Conservation (phyloP, 2,797 vertebrate species). For the Fratercula arctica region DNA sequence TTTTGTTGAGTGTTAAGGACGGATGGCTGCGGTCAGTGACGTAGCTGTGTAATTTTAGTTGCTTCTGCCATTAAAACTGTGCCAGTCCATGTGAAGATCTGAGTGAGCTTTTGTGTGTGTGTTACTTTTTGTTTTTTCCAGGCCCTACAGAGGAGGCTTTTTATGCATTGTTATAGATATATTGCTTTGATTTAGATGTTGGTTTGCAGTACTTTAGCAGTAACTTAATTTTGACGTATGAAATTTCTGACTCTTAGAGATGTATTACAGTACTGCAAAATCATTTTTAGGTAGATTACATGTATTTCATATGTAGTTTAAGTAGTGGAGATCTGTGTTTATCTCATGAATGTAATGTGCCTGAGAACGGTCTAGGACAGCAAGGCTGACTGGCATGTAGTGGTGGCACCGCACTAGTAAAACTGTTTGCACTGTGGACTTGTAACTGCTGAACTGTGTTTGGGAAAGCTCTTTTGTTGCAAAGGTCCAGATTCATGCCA, state of each 20-base stretch:
- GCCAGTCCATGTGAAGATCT: not conserved
- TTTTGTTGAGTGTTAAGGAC: not conserved
- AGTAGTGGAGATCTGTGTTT: not conserved
- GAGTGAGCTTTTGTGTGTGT: not conserved
- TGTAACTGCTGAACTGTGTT: not conserved
- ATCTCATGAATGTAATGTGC: not conserved
- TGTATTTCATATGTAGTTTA: not conserved
- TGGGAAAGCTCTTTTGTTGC: not conserved
- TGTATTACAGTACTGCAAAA: not conserved
- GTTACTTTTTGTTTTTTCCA: not conserved
- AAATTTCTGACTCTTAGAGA: not conserved
- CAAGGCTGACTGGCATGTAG: not conserved
- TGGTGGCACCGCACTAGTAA: not conserved
- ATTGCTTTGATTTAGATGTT: not conserved
- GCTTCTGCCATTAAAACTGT: not conserved
- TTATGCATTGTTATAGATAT: not conserved
- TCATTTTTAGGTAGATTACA: not conserved
- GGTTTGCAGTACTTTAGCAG: not conserved
- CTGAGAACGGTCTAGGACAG: not conserved
- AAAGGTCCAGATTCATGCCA: not conserved
- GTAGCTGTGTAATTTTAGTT: not conserved
- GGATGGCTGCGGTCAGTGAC: not conserved
- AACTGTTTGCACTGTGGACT: not conserved
- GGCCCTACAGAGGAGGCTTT: not conserved
- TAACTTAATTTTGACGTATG: not conserved